A percentile compares a stretch with the other conserved stretches of the same genome.
Conservation (phyloP, 2,888 invertebrate species). For the Drosophila quasianomalipes region DNA sequence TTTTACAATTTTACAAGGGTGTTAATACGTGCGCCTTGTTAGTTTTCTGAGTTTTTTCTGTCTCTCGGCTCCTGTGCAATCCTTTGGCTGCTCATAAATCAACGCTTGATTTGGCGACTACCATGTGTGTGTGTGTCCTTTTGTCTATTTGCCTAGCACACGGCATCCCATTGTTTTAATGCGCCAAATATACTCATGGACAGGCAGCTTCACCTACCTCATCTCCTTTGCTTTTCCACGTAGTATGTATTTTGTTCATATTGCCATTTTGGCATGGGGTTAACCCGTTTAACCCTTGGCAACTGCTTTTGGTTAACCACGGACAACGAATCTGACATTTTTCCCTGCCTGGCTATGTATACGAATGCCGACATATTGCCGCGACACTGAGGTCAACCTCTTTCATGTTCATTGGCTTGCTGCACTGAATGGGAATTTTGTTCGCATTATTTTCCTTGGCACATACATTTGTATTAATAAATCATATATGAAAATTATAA, state of each 20-base stretch:
- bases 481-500: not conserved
- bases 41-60: conserved; percentile 60
- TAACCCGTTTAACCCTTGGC: conserved; percentile 77
- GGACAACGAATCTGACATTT: conserved; percentile 67
- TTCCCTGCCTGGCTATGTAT: conserved; percentile 30
- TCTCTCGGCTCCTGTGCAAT: conserved; percentile 50
- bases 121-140: conserved; percentile 56
- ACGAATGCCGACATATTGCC: conserved; percentile 63
- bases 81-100: conserved; percentile 73
- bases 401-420: conserved; percentile 71
- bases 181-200: conserved; percentile 71
- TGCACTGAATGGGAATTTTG: conserved; percentile 26
- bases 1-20: conserved; percentile 78
- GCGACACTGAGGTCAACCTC: conserved; percentile 77
- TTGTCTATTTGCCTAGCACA: conserved; percentile 77
- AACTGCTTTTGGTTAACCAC: conserved; percentile 74
- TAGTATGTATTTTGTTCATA: conserved; percentile 31
- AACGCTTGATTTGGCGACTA: conserved; percentile 79
- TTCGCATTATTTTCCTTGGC: conserved; percentile 18
- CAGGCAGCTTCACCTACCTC: conserved; percentile 48
- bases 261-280: conserved; percentile 62
- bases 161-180: conserved; percentile 78
- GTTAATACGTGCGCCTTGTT: conserved; percentile 72
- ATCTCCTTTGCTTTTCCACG: conserved; percentile 13
- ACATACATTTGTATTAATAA: conserved; percentile 16